Evolutionary conservation across 2,113 vertebrate genomes (phyloP).

Genomic region (Melanostigma gelatinosum): DNA sequence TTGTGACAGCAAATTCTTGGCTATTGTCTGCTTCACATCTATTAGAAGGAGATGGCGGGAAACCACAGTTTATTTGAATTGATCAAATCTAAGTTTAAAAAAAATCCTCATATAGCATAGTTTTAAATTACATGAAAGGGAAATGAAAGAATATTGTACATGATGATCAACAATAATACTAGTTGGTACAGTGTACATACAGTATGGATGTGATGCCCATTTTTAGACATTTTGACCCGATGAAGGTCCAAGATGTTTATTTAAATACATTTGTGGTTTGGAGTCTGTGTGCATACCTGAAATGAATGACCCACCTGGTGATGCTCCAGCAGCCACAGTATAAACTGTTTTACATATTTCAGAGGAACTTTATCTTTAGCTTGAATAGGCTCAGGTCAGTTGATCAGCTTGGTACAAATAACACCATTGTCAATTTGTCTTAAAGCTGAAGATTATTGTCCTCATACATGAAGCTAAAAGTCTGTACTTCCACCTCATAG

Average conservation of each 20-base stretch:
- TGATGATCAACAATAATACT: background rate
- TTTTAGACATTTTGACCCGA: background rate
- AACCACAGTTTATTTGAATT: background rate
- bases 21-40: background rate
- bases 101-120: background rate
- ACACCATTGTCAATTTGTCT: background rate
- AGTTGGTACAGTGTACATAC: background rate
- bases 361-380: background rate
- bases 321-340: background rate
- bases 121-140: background rate
- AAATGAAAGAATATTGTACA: background rate
- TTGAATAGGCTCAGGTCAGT: background rate
- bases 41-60: no score
- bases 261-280: background rate
- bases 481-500: no score
- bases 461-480: background rate
- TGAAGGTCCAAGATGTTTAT: background rate
- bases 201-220: background rate
- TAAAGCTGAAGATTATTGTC: background rate
- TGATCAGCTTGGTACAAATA: background rate
- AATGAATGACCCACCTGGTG: background rate
- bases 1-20: background rate
- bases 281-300: background rate
- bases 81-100: background rate
- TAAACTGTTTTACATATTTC: background rate